A percentile compares a stretch with the other conserved stretches of the same genome.
Conservation (phyloP, 2,797 vertebrate species). For the Labroides dimidiatus region DNA sequence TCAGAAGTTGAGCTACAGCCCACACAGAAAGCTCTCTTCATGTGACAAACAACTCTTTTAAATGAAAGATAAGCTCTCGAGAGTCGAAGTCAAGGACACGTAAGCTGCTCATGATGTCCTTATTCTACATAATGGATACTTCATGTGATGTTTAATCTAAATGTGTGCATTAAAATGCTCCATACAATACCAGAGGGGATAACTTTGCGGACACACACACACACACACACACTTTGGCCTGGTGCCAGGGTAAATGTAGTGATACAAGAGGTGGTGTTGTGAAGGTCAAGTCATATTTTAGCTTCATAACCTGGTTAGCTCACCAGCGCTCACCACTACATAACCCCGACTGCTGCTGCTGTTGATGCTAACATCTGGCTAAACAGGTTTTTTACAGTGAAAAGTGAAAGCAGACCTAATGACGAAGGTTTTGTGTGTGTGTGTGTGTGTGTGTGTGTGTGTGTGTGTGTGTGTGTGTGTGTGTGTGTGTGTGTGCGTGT, state of each 20-base stretch:
- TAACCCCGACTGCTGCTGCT: slow-evolving; percentile 33
- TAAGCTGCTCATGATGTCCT: slow-evolving; percentile 49
- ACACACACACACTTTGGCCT: slow-evolving; percentile 23
- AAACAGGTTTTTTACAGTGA: slow-evolving; percentile 5
- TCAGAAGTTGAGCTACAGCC: neutral
- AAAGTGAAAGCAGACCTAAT: neutral
- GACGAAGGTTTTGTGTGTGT: neutral
- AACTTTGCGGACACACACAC: slow-evolving; percentile 8
- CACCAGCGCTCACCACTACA: slow-evolving; percentile 30
- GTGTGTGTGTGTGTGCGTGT: too few relatives aligned
- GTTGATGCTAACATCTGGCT: slow-evolving; percentile 22
- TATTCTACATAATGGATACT: slow-evolving; percentile 47
- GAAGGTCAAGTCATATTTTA: slow-evolving; percentile 58
- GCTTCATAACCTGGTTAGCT: slow-evolving; percentile 49
- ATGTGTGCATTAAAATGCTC: slow-evolving; percentile 42
- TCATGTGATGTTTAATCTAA: slow-evolving; percentile 54
- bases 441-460: too few relatives aligned
- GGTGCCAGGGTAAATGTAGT: slow-evolving; percentile 47
- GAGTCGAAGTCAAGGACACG: slow-evolving; percentile 52
- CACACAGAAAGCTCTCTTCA: neutral
- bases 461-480: too few relatives aligned
- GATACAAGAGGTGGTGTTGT: slow-evolving; percentile 42
- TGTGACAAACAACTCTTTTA: neutral
- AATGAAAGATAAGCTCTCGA: slow-evolving; percentile 2
- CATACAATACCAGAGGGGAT: slow-evolving; percentile 4